Evolutionary conservation across 2,888 invertebrate genomes (phyloP), one percentile per base, ranked within the genome.

Genomic region (Frankliniella fusca): DNA sequence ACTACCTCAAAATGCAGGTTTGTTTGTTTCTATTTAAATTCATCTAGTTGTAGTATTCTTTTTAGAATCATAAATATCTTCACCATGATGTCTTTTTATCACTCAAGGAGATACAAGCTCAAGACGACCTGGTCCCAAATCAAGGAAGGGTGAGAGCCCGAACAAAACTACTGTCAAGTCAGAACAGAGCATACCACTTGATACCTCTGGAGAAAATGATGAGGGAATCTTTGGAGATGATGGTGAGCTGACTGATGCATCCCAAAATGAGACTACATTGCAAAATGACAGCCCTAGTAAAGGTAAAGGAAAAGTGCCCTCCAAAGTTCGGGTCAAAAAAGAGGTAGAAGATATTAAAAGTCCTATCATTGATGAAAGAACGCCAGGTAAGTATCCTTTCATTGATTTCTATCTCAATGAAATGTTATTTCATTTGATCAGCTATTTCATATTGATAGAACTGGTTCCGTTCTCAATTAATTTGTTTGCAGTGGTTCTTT

Each of bases 331-430:
- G 12, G 27, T 76, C 12, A 76, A 23, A 23, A 76, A 76, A 27
- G 70, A 54, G 50, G 50, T 54, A 81, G 54, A 80, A 61, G 61
- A 76, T n/a, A 50, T 23, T 49, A 82, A 79, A 27, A 18, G 27
- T 28, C 81, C 38, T 27, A 27, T 27, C 27, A 76, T 76, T 27
- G 70, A 76, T 76, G 70, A 76, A 76, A 27, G 70, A 11, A 76
- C 70, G 2, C 70, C 70, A 11, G 70, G 70, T 76, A 23, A 27
- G 15, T 7, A 38, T 5, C 38, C 38, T 38, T 8, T 18, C 18
- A 54, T 54, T 2, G 54, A 54, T 65, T n/a, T 23, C 23, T 23
- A 0, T 9, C 70, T 70, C 23, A 70, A 23, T 15, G 54, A 54
- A 18, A 18, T 54, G 2, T 18, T 54, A 54, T 54, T 61, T 61